A percentile compares a stretch with the other conserved stretches of the same genome.
These are phyloP conservation scores for Bombus waltoni DNA, from an alignment of 1,140 invertebrate species.

Conservation along the genomic window DNA sequence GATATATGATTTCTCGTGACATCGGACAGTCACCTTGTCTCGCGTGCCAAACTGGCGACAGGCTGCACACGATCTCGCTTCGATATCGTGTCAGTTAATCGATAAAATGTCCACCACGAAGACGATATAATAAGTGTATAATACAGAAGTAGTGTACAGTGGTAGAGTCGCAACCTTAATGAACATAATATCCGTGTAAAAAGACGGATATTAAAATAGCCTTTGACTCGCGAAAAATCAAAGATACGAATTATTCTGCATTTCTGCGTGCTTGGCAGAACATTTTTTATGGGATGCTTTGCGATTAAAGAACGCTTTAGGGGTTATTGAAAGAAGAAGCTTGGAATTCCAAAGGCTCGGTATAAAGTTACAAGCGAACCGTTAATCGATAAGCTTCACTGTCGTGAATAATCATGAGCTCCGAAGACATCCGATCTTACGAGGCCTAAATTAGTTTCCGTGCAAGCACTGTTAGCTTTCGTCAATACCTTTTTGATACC, in stretches of 20 bases:
- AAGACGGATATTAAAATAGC: no score
- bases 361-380: background rate
- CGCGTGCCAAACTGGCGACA: background rate
- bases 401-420: constrained; percentile 21
- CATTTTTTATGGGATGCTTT: background rate
- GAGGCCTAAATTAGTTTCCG: background rate
- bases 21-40: background rate
- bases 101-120: background rate
- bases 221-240: no score
- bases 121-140: background rate
- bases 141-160: background rate
- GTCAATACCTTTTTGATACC: background rate
- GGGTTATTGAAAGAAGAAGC: background rate
- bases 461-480: background rate
- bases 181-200: no score
- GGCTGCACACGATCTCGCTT: background rate
- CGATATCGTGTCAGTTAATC: background rate
- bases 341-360: background rate
- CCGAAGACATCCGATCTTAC: background rate
- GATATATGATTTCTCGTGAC: constrained; percentile 31
- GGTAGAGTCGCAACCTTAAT: no score
- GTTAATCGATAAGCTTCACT: constrained; percentile 24
- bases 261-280: no score
- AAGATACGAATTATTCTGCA: no score
- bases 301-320: background rate